A percentile compares a stretch with the other conserved stretches of the same genome.
These are phyloP conservation scores for Griposia aprilina DNA, from an alignment of 2,888 invertebrate species.

Conservation along the genomic window DNA sequence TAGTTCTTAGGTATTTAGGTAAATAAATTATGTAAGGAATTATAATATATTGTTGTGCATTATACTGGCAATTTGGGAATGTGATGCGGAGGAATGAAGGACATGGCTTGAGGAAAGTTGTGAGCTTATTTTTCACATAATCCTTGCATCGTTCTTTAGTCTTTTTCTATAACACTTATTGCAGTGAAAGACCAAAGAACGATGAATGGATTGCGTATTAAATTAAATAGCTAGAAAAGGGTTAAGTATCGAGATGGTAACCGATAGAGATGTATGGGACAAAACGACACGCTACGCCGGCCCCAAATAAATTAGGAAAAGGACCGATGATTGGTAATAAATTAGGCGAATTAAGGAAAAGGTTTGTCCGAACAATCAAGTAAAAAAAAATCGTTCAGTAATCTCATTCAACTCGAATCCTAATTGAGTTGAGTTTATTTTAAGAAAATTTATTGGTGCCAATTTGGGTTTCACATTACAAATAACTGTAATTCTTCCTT, in stretches of 20 bases:
- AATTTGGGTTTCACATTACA: conserved; percentile 21
- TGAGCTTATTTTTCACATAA: background rate
- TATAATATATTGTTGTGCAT: background rate
- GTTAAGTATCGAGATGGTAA: background rate
- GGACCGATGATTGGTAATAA: background rate
- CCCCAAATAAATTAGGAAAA: background rate
- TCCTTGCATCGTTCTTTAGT: background rate
- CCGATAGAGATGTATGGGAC: too few relatives aligned
- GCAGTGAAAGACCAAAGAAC: background rate
- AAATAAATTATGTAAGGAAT: background rate
- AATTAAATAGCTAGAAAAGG: background rate
- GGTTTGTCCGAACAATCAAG: background rate
- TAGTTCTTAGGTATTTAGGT: conserved; percentile 1
- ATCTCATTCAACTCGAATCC: conserved; percentile 1
- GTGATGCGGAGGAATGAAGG: background rate
- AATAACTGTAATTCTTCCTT: conserved; percentile 13
- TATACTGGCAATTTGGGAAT: background rate
- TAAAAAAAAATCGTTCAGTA: background rate
- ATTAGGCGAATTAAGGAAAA: background rate
- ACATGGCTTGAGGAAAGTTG: background rate
- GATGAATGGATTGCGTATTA: background rate
- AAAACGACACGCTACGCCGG: background rate
- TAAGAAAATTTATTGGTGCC: conserved; percentile 23
- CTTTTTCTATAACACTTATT: background rate
- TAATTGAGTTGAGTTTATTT: conserved; percentile 20